These are phyloP conservation scores for Athalia circularis DNA, from an alignment of 2,888 invertebrate genomes.

Conservation along the genomic window DNA sequence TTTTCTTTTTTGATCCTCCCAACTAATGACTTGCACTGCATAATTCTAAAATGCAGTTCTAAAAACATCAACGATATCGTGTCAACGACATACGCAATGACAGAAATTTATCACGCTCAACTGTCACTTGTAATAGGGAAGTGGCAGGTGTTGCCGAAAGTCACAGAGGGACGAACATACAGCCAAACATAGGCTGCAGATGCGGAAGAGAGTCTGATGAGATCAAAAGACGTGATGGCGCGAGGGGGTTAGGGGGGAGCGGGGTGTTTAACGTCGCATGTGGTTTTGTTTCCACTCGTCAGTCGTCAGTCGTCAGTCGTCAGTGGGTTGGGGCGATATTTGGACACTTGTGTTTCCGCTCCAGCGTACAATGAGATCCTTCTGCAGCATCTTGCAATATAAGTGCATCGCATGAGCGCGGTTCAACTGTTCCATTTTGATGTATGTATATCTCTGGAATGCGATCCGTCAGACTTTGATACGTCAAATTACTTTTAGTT, in stretches of 20 bases:
- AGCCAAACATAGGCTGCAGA: background rate
- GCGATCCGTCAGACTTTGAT: background rate
- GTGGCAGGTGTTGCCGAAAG: slow-evolving; percentile 40
- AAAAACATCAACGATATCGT: background rate
- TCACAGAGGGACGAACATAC: slow-evolving; percentile 39
- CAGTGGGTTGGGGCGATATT: slow-evolving; percentile 8
- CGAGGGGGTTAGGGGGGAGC: background rate
- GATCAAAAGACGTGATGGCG: background rate
- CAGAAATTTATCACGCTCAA: slow-evolving; percentile 30
- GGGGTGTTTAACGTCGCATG: slow-evolving; percentile 13
- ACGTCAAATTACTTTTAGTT: background rate
- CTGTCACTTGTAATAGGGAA: slow-evolving; percentile 27
- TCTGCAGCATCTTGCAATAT: background rate
- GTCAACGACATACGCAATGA: slow-evolving; percentile 20
- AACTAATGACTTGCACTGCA: no score
- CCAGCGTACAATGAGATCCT: background rate
- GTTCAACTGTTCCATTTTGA: no score
- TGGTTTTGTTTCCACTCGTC: slow-evolving; percentile 9
- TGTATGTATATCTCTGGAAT: background rate
- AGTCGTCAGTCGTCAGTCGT: no score
- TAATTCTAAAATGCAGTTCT: background rate
- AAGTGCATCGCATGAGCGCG: background rate
- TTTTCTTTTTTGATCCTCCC: no score
- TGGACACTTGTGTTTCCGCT: slow-evolving; percentile 2
- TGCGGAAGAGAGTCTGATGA: no score